A percentile compares a stretch with the other conserved stretches of the same genome.
Conservation (phyloP, 2,113 vertebrate genomes). For the Hiodon alosoides region DNA sequence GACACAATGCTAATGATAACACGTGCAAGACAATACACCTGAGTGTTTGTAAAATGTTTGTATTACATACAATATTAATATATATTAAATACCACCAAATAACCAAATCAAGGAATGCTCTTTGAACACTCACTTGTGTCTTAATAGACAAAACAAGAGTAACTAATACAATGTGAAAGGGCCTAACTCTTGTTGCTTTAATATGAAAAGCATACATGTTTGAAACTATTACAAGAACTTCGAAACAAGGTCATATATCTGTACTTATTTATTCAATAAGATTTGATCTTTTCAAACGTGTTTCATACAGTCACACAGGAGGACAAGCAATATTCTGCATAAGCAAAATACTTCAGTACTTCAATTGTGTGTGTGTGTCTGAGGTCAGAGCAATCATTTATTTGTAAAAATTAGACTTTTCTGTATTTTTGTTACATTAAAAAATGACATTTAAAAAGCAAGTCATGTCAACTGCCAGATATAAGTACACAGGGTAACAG, state of each 20-base stretch:
- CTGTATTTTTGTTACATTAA: constrained; percentile 14
- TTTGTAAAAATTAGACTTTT: not conserved
- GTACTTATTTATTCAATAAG: no score
- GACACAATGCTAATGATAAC: no score
- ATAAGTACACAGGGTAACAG: constrained; percentile 5
- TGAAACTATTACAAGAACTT: constrained; percentile 8
- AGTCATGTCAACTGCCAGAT: constrained; percentile 2
- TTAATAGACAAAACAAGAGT: not conserved
- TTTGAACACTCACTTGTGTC: not conserved
- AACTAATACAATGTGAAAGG: not conserved
- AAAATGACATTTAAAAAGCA: constrained; percentile 12
- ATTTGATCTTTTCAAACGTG: not conserved
- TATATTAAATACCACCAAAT: not conserved
- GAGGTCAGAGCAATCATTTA: constrained; percentile 9
- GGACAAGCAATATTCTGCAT: not conserved
- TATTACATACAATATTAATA: not conserved
- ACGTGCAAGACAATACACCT: no score
- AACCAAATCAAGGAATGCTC: not conserved
- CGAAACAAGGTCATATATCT: not conserved
- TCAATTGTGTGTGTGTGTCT: not conserved
- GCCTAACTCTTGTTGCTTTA: not conserved
- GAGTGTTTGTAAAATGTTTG: no score
- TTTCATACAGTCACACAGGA: not conserved
- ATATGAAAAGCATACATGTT: constrained; percentile 9
- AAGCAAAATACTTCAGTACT: constrained; percentile 12